These are phyloP conservation scores for Hyperopisus bebe DNA, from an alignment of 2,113 vertebrate species.

Conservation along the genomic window DNA sequence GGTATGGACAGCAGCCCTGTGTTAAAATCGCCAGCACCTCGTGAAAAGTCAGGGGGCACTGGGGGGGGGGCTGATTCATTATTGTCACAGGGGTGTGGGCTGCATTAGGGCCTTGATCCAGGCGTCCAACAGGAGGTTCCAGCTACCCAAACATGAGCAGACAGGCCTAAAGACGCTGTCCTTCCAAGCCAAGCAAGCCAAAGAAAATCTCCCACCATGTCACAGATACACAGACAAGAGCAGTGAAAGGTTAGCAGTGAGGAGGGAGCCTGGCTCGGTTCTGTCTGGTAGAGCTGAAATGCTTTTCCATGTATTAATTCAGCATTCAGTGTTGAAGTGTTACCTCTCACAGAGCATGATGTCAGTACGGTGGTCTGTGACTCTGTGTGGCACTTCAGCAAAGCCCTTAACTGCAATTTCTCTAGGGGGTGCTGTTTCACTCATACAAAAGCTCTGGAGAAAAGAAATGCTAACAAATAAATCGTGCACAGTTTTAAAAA, in stretches of 20 bases:
- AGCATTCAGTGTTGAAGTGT: neutral
- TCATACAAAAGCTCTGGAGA: neutral
- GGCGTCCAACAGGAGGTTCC: conserved; percentile 23
- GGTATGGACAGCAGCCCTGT: conserved; percentile 19
- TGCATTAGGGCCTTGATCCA: conserved; percentile 3
- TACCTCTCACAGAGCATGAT: neutral
- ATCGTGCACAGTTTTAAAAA: neutral
- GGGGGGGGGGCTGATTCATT: conserved; percentile 15
- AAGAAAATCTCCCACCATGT: neutral
- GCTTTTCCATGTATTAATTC: neutral
- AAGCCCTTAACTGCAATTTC: neutral
- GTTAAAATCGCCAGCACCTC: conserved; percentile 38
- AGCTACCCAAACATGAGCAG: conserved; percentile 23
- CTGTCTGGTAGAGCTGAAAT: neutral
- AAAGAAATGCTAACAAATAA: neutral
- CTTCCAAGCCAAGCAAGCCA: neutral
- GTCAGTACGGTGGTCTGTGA: neutral
- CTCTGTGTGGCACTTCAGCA: neutral
- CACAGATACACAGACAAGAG: too few relatives aligned
- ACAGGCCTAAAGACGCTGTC: neutral
- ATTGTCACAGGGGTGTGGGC: conserved; percentile 30
- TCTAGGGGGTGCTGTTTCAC: neutral
- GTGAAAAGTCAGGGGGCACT: conserved; percentile 37
- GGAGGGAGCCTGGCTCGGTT: neutral
- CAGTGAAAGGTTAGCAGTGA: neutral